phyloP scores from a whole-genome alignment of 53 echinoderm and acorn worm genomes.

The Patiria pectinifera region DNA sequence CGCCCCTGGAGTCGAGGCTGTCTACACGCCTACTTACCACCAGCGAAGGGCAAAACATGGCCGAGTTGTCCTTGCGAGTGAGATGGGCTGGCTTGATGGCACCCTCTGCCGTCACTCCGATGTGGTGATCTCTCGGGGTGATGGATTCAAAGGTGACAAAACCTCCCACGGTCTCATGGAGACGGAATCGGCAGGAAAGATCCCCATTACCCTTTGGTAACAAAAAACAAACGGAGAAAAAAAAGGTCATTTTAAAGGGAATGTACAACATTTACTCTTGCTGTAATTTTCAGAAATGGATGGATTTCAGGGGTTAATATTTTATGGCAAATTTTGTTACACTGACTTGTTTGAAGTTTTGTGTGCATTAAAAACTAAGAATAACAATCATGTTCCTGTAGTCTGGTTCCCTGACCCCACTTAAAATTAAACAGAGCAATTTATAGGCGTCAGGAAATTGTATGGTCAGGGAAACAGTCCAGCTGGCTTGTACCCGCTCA shows the following conservation, averaged over 20 bases:
- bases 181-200: slow-evolving; percentile 66
- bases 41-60: slow-evolving; percentile 67
- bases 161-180: slow-evolving; percentile 75
- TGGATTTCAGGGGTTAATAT: too few species aligned
- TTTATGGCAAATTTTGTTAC: too few species aligned
- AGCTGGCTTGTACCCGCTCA: too few species aligned
- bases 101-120: slow-evolving; percentile 53
- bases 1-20: not conserved
- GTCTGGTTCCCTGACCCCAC: too few species aligned
- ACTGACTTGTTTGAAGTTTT: too few species aligned
- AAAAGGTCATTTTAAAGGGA: not conserved
- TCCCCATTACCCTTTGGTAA: slow-evolving; percentile 67
- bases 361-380: too few species aligned
- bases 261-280: too few species aligned
- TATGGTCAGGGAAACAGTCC: too few species aligned
- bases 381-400: too few species aligned
- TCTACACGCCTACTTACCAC: slow-evolving; percentile 62
- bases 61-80: slow-evolving; percentile 36
- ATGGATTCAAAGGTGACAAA: slow-evolving; percentile 81
- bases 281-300: too few species aligned
- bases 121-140: slow-evolving; percentile 35
- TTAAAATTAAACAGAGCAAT: too few species aligned
- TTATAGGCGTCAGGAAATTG: too few species aligned
- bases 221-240: not conserved
- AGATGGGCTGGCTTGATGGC: slow-evolving; percentile 45